Base-by-base conservation (phyloP, 1,140 invertebrate species). In the Drosophila kikkawai region DNA sequence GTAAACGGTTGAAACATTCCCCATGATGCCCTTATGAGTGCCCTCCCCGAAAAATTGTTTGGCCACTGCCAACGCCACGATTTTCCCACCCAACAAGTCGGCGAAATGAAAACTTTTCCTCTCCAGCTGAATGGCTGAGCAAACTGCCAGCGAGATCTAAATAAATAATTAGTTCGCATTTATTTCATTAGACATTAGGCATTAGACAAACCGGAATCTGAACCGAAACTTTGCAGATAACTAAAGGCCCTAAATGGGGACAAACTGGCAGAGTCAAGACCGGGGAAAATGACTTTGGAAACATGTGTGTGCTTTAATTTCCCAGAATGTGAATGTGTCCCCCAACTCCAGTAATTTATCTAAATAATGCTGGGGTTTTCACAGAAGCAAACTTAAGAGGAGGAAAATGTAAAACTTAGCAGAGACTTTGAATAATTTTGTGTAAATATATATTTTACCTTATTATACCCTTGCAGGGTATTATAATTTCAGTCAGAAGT, bases 1-100 rank as follows among this genome's bases (percentile, higher is more conserved):
- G 82, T 69, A 86, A 86, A 80, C 82, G 77, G 66, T 58, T 64
- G 57, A 63, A 77, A 77, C 45, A 75, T 64, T 63, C 48, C 48
- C 26, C 48, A n/a, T 57, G 77, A 56, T 78, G 66, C 66, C 44
- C 65, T 68, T 68, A 51, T 68, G 63, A 51, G 66, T 68, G 61
- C 13, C 36, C 36, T 44, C 39, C 8, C 37, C 13, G 7, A 4
- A 66, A 68, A 65, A 48, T 66, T 26, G 42, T 29, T 45, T 65
- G 36, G 59, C 22, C 41, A 55, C 13, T 19, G 41, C 41, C 19
- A 34, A 41, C 7, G 15, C 12, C 55, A 7, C 13, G 17, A 17
- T 41, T 64, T 65, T 17, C 34, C 36, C 42, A 8, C 39, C n/a
- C 26, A 50, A 45, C 42, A 74, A 53, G 50, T 36, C 32, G 51